Base-by-base conservation (phyloP, 2,797 vertebrate species). In the Poeciliopsis presidionis region DNA sequence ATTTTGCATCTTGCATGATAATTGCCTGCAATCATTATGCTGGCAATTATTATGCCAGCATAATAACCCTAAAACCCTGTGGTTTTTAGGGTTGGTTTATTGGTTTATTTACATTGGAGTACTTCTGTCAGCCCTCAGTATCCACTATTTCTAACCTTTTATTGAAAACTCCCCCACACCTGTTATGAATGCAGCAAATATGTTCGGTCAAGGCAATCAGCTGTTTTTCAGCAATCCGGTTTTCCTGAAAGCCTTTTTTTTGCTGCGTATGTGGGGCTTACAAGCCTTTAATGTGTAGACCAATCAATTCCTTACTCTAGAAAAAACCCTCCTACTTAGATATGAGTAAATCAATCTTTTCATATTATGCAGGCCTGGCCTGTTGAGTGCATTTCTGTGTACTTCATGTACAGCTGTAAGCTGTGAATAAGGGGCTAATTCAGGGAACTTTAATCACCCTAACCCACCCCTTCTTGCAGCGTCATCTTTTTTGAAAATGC, bases 231-330 rank as follows among this genome's bases (percentile, higher is more conserved):
- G 81, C 76, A 79, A 85, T 82, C 85, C 78, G 83, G 82, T 91
- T 93, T 89, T 90, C 90, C 84, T 89, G 79, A 93, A 92, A 93
- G 91, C 90, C 80, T 93, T 94, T 92, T 91, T 83, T 88, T 88
- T 92, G 88, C 90, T 80, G 78, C 82, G 74, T 86, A 46, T 87
- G 61, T 79, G 81, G 75, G 84, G 87, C 76, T 28, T 59, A 85
- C 87, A 82, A 61, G 85, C 86, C 90, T 93, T 91, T 91, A 90
- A 93, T 90, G 87, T 89, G 85, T 89, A 87, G 89, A 89, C 87
- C 88, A 92, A 94, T 93, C 90, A 91, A 89, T 92, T 93, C 84
- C 77, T 88, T 83, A 28, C 67, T 51, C 79, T 67, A 79, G 79
- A 87, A 90, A 90, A 57, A 57, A 28, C 1, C 11, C 25, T 86